Evolutionary conservation across 2,113 vertebrate species (phyloP).

Genomic region (Vidua chalybeata): DNA sequence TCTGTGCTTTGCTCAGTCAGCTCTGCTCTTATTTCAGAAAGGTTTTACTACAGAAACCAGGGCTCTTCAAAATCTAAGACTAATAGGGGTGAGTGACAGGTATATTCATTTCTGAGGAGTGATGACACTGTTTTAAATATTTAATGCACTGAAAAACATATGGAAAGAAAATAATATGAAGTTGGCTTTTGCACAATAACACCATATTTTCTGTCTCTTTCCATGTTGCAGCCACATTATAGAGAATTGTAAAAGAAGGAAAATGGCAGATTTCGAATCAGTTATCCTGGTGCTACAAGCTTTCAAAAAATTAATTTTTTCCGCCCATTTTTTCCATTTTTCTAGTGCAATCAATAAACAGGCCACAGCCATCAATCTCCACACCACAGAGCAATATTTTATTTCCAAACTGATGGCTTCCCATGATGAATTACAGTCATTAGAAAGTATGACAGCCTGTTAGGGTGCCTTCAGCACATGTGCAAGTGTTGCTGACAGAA

Average conservation of each 20-base stretch:
- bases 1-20: not conserved
- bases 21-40: not conserved
- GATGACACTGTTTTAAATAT: slow-evolving; percentile 38
- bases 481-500: slow-evolving; percentile 16
- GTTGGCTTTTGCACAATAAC: slow-evolving; percentile 23
- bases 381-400: slow-evolving; percentile 53
- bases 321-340: not conserved
- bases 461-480: slow-evolving; percentile 23
- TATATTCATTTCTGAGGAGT: not conserved
- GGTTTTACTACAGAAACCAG: not conserved
- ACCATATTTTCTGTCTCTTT: slow-evolving; percentile 23
- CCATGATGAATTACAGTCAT: slow-evolving; percentile 75
- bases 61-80: not conserved
- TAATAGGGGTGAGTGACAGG: slow-evolving; percentile 15
- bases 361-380: slow-evolving; percentile 65
- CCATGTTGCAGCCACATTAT: not conserved
- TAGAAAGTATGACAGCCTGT: slow-evolving; percentile 49
- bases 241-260: not conserved
- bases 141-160: slow-evolving; percentile 42
- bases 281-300: not conserved
- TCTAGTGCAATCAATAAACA: slow-evolving; percentile 62
- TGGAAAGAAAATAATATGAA: slow-evolving; percentile 45
- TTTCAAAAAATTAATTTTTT: not conserved
- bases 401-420: slow-evolving; percentile 60
- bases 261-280: slow-evolving; percentile 10